A percentile compares a stretch with the other conserved stretches of the same genome.
phyloP scores from a whole-genome alignment of 2,797 vertebrate genomes.

The Lithobates pipiens region DNA sequence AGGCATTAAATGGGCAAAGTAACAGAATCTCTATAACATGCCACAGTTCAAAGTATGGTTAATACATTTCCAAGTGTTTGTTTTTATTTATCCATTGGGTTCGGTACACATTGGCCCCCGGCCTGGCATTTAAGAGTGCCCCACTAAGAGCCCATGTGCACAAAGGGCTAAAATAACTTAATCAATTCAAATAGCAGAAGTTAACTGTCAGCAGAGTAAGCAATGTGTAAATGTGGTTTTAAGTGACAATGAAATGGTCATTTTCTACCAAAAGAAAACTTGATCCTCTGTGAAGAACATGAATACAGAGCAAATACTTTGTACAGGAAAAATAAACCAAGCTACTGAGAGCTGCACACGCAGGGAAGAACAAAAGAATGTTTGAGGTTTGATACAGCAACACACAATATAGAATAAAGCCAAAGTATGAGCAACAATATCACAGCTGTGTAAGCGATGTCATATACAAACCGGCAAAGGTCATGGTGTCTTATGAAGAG shows the following conservation, averaged over 20 bases:
- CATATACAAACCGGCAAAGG: constrained; percentile 65
- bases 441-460: constrained; percentile 75
- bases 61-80: too few relatives aligned
- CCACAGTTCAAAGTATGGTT: too few relatives aligned
- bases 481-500: constrained; percentile 63
- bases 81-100: too few relatives aligned
- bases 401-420: constrained; percentile 65
- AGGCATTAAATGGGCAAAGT: too few relatives aligned
- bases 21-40: too few relatives aligned
- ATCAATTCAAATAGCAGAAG: background rate
- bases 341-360: constrained; percentile 77
- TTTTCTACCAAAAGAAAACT: constrained; percentile 59
- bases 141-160: too few relatives aligned
- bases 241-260: constrained; percentile 16
- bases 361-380: constrained; percentile 76
- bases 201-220: background rate
- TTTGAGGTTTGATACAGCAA: constrained; percentile 74
- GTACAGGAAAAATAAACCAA: constrained; percentile 77
- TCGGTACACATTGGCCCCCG: too few relatives aligned
- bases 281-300: constrained; percentile 72
- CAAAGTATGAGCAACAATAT: constrained; percentile 64
- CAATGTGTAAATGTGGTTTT: constrained; percentile 19
- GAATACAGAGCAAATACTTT: constrained; percentile 78
- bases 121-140: too few relatives aligned
- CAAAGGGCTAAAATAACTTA: too few relatives aligned